Conservation (phyloP, 2,113 vertebrate genomes). For the Xerus inauris region DNA sequence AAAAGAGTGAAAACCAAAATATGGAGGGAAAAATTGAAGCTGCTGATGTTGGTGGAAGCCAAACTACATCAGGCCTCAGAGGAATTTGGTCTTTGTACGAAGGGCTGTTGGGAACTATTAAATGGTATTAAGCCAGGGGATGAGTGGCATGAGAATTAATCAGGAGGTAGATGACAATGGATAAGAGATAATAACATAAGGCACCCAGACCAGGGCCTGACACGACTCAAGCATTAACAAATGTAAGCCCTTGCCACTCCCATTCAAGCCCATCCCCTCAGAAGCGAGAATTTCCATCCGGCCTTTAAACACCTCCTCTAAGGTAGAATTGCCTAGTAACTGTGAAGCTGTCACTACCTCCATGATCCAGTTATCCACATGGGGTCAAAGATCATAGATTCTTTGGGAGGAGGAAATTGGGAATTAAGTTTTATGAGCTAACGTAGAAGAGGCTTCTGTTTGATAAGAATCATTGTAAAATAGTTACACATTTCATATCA, state of each 20-base stretch:
- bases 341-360: conserved; percentile 34
- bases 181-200: not conserved
- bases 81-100: not conserved
- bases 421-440: conserved; percentile 76
- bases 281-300: not conserved
- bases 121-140: not conserved
- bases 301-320: not conserved
- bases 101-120: not conserved
- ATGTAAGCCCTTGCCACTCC: not conserved
- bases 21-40: not conserved
- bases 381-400: conserved; percentile 70
- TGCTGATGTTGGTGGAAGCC: not conserved
- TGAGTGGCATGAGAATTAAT: not conserved
- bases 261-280: not conserved
- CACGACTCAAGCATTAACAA: not conserved
- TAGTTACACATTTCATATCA: conserved; percentile 38
- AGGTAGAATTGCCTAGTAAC: conserved; percentile 56
- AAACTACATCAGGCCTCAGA: not conserved
- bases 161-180: not conserved
- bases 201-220: not conserved
- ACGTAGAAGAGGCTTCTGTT: conserved; percentile 67
- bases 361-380: conserved; percentile 52
- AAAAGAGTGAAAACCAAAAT: not conserved
- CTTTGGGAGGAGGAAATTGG: conserved; percentile 70
- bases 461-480: conserved; percentile 66